Evolutionary conservation across 92 coral and sea anemone species (phyloP).

Genomic region (Virgularia gustaviana): DNA sequence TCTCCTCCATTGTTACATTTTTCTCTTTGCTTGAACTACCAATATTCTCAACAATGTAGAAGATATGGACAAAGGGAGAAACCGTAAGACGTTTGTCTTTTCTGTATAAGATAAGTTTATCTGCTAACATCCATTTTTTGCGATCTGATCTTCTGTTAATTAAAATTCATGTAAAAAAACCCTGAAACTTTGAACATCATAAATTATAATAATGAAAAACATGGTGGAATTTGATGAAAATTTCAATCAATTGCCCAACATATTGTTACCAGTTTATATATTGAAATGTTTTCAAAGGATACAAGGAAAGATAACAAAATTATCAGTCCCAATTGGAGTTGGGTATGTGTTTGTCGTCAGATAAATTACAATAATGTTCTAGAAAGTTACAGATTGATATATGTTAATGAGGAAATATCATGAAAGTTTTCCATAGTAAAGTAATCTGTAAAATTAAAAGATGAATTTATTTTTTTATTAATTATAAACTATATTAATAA

Average conservation of each 20-base stretch:
- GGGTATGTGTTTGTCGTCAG: slow-evolving; percentile 39
- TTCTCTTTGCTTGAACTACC: no score
- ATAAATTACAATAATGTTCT: slow-evolving; percentile 68
- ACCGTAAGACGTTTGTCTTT: slow-evolving; percentile 53
- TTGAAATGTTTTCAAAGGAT: slow-evolving; percentile 47
- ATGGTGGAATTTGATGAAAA: neutral
- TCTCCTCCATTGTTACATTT: no score
- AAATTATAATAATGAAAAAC: no score
- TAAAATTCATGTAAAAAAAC: no score
- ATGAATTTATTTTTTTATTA: no score
- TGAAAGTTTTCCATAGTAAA: no score
- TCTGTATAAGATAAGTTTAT: slow-evolving; percentile 55
- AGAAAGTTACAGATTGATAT: neutral
- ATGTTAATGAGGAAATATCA: no score
- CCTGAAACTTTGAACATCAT: no score
- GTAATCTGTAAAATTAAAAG: no score
- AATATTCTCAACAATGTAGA: slow-evolving; percentile 67
- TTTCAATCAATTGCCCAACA: neutral
- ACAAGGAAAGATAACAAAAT: slow-evolving; percentile 77
- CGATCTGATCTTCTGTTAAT: slow-evolving; percentile 47
- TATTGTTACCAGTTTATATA: neutral
- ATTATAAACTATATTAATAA: no score
- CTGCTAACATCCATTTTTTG: slow-evolving; percentile 68
- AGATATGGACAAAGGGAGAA: slow-evolving; percentile 42
- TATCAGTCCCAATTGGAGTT: slow-evolving; percentile 63